Base-by-base conservation (phyloP, 2,888 invertebrate genomes). In the Nebria brevicollis region DNA sequence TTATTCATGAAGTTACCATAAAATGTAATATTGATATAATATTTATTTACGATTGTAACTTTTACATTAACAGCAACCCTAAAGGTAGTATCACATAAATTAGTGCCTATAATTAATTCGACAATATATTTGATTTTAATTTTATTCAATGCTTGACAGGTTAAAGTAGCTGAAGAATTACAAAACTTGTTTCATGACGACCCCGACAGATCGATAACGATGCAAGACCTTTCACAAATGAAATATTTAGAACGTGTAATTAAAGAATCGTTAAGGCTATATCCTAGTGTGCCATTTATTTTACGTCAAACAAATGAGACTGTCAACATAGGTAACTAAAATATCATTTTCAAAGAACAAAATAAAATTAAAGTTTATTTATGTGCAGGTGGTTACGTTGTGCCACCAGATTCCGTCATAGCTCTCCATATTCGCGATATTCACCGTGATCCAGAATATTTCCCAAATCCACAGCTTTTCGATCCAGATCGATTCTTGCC, bases 241-340 rank as follows among this genome's bases (percentile, higher is more conserved):
- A 87, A 88, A 82, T 88, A 88, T 83, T 83, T 89, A 75, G 88
- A 88, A 77, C 84, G 88, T 72, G 87, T 87, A 20, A 87, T 89
- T 66, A 89, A 89, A 83, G 89, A 89, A 84, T 83, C 87, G 26
- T 83, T 89, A 11, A 83, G 89, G 42, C 83, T 89, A 1, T 89
- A 88, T 82, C 89, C 89, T 0, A 87, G 88, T 79, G 89, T 88
- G 4, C 88, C 89, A 1, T 85, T 87, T 77, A 87, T 89, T n/a
- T 86, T 86, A 2, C 84, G 89, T 79, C 81, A 82, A 34, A 80
- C 88, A 7, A 83, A 83, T 6, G 85, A 87, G 81, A 87, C 87
- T 75, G 83, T 86, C 13, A 83, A 84, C 82, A 82, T 88, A 41
- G 87, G 88, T 88, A 83, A 84, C 64, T 41, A 42, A 6, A 65